phyloP scores from a whole-genome alignment of 2,113 vertebrate species.

The Otus sunia region DNA sequence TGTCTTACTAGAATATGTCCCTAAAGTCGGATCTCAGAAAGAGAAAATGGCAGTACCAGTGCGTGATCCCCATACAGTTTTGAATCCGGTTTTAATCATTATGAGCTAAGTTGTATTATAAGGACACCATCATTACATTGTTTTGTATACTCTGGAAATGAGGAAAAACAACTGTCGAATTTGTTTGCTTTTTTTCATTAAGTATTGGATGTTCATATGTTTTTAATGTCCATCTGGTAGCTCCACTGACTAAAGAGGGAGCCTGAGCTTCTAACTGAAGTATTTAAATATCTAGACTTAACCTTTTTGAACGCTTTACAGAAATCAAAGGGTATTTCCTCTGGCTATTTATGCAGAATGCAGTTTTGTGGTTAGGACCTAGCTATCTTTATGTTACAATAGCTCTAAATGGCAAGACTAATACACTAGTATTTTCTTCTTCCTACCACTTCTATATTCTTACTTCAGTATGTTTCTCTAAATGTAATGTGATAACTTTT shows the following conservation, averaged over 20 bases:
- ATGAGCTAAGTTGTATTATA: background rate
- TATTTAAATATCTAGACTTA: background rate
- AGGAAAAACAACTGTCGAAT: background rate
- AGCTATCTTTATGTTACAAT: background rate
- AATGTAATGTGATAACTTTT: background rate
- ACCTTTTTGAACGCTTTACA: background rate
- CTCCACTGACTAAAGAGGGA: background rate
- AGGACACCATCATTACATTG: background rate
- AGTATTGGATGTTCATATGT: background rate
- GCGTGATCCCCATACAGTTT: fast-evolving
- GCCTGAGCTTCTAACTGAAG: background rate
- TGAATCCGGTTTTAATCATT: background rate
- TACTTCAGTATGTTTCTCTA: background rate
- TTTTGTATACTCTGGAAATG: background rate
- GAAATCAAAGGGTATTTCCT: background rate
- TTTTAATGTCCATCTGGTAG: background rate
- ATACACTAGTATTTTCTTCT: background rate
- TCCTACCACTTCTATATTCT: background rate
- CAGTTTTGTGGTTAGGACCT: background rate
- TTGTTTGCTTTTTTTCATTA: background rate
- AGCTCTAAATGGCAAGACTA: background rate
- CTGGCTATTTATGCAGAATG: background rate
- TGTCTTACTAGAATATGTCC: background rate
- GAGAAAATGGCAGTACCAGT: background rate
- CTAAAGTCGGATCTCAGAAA: background rate